Evolutionary conservation across 2,888 invertebrate species (phyloP), one percentile per base, ranked within the genome.

Genomic region (Luffia ferchaultella): DNA sequence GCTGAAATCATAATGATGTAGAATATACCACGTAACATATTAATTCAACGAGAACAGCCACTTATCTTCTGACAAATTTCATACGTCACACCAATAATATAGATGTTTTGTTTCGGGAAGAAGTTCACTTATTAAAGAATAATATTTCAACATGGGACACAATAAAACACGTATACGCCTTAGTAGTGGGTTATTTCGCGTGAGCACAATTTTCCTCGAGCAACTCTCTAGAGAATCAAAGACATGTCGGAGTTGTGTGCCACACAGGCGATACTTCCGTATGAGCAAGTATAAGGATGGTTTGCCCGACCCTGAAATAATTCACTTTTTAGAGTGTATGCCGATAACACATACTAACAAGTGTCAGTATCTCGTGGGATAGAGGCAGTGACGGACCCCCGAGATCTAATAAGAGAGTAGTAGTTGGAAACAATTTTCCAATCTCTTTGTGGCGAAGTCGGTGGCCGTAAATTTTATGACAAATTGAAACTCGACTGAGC

Each of bases 381-480:
- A 20, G 30, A 43, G 20, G 20, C 20, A n/a, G 30, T 20, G 19
- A 54, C 58, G 62, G 61, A 58, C 61, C 18, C 15, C 18, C 46
- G 48, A 20, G 46, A 60, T 63, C 60, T 65, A 65, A 67, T 68
- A 69, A 64, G 60, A n/a, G n/a, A n/a, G 57, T 62, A 64, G 68
- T 67, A 58, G 64, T 52, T 46, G 64, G 60, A 63, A 68, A 67
- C 68, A 67, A 67, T 71, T 67, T 68, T 67, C 65, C 69, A 67
- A 70, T 68, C 65, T 66, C 67, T 66, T 66, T 65, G 65, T 62
- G 62, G 60, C 59, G 65, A 62, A 62, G 30, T 61, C 53, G 56
- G 5, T 44, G 46, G 58, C 62, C 62, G 66, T 70, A 70, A 69
- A 69, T 65, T 71, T 70, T 70, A 71, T 70, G 69, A 70, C 68